Evolutionary conservation across 2,888 invertebrate species (phyloP).

Genomic region (Gandaritis pyraliata): DNA sequence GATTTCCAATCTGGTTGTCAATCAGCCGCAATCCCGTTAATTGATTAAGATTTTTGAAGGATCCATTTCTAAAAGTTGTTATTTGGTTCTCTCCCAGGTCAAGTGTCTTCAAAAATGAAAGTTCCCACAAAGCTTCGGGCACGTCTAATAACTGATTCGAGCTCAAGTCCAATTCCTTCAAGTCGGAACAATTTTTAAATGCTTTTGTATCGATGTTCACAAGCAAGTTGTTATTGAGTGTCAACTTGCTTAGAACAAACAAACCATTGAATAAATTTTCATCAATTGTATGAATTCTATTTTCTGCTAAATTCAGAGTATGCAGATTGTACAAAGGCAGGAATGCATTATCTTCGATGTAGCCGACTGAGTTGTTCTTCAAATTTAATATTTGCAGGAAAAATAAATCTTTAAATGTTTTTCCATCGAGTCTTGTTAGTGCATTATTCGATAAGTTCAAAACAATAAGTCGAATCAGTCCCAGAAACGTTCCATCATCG

Average conservation of each 20-base stretch:
- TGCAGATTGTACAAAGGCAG: conserved; percentile 94
- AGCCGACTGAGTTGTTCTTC: conserved; percentile 94
- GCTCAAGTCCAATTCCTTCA: conserved; percentile 95
- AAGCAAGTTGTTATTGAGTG: conserved; percentile 93
- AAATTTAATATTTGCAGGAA: conserved; percentile 94
- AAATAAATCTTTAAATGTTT: conserved; percentile 94
- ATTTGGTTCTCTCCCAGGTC: conserved; percentile 97
- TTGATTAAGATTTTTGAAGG: conserved; percentile 93
- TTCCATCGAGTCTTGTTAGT: conserved; percentile 92
- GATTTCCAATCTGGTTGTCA: conserved; percentile 94
- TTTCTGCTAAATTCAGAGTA: conserved; percentile 94
- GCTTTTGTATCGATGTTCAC: conserved; percentile 91
- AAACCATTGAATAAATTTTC: conserved; percentile 93
- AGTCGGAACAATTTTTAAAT: conserved; percentile 93
- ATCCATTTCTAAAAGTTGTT: conserved; percentile 91
- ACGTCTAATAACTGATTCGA: conserved; percentile 93
- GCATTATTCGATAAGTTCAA: conserved; percentile 94
- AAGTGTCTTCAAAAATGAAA: conserved; percentile 93
- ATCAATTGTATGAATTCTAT: conserved; percentile 91
- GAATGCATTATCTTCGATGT: conserved; percentile 94
- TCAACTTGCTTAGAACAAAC: conserved; percentile 92
- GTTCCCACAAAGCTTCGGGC: conserved; percentile 92
- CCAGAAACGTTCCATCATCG: conserved; percentile 93
- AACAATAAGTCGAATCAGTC: conserved; percentile 92
- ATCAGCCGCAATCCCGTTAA: conserved; percentile 94